Evolutionary conservation across 2,113 vertebrate species (phyloP).

Genomic region (Ciconia boyciana): DNA sequence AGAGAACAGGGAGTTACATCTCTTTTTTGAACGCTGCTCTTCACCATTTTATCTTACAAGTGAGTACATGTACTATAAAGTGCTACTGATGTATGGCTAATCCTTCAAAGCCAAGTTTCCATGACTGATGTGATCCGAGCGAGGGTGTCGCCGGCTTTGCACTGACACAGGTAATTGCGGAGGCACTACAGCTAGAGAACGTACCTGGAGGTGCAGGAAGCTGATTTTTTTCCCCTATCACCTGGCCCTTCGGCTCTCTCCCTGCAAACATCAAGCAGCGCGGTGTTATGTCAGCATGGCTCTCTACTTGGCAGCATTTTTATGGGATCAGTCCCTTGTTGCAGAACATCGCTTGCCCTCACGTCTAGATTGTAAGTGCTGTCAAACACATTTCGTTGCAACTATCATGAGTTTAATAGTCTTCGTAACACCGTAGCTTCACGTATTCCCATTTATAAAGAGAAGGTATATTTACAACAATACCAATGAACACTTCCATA

Average conservation of each 20-base stretch:
- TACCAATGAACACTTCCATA: neutral
- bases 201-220: neutral
- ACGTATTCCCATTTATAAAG: neutral
- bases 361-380: neutral
- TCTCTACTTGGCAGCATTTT: neutral
- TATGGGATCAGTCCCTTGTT: neutral
- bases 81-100: neutral
- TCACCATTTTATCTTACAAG: neutral
- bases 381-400: neutral
- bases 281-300: neutral
- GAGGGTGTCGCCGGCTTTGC: neutral
- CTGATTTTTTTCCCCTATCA: neutral
- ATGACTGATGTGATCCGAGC: accelerated
- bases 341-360: neutral
- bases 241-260: neutral
- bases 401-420: neutral
- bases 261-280: neutral
- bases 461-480: neutral
- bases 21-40: neutral
- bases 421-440: neutral
- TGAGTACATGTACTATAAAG: neutral
- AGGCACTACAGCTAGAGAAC: neutral
- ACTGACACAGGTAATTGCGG: neutral
- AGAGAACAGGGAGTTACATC: neutral
- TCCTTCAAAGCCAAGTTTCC: neutral